Percentiles rank a stretch among this genome's conserved stretches.
phyloP scores from a whole-genome alignment of 2,888 invertebrate species.

The Rapana venosa region DNA sequence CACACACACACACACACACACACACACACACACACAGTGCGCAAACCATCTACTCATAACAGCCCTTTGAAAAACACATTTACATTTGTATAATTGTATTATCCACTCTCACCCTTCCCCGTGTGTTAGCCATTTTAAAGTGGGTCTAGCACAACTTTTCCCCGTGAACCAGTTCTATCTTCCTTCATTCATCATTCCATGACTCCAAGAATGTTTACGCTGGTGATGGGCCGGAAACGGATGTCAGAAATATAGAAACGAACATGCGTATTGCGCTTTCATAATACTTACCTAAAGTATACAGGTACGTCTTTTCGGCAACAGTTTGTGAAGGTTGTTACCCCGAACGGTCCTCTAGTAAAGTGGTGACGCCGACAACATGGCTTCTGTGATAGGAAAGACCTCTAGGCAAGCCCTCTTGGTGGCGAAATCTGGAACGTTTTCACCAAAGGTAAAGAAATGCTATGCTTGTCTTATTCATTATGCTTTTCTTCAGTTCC shows the following conservation, averaged over 20 bases:
- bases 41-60: too few relatives aligned
- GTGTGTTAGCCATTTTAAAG: constrained; percentile 30
- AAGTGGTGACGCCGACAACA: constrained; percentile 51
- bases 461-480: neutral
- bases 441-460: constrained; percentile 54
- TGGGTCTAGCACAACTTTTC: neutral
- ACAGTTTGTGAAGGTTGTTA: neutral
- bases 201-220: constrained; percentile 34
- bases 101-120: neutral
- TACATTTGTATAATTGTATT: neutral
- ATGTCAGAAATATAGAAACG: neutral
- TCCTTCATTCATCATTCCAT: neutral
- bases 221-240: constrained; percentile 41
- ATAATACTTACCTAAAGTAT: constrained; percentile 19
- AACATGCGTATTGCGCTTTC: constrained; percentile 22
- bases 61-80: neutral
- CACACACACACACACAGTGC: constrained; percentile 17
- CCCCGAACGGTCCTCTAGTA: neutral
- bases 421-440: constrained; percentile 56
- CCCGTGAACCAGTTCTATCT: neutral
- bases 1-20: constrained; percentile 8
- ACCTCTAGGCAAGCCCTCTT: constrained; percentile 67
- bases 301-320: neutral
- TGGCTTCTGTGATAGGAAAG: constrained; percentile 71
- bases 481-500: neutral